Percentiles rank a stretch among this genome's conserved stretches.
These are phyloP conservation scores for Platalea minor DNA, from an alignment of 2,797 vertebrate species.

Conservation along the genomic window DNA sequence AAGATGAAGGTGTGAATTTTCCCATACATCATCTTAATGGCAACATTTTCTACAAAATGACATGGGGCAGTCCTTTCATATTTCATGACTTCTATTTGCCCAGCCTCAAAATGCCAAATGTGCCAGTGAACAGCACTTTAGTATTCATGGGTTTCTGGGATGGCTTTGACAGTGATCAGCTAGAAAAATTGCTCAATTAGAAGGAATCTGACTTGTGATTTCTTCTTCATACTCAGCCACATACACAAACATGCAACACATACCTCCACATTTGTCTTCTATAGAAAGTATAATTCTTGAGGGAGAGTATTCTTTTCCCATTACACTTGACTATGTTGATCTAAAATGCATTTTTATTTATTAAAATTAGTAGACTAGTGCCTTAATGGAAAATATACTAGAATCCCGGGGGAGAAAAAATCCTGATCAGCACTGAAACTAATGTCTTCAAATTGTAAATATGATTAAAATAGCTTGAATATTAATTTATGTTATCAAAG, in stretches of 20 bases:
- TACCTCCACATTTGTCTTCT: background rate
- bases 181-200: conserved; percentile 78
- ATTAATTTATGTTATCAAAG: background rate
- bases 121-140: conserved; percentile 73
- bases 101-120: conserved; percentile 77
- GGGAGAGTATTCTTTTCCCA: background rate
- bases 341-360: background rate
- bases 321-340: background rate
- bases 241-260: conserved; percentile 11
- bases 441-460: background rate
- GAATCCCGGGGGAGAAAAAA: background rate
- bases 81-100: conserved; percentile 82
- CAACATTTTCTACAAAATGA: conserved; percentile 71
- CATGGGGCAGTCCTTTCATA: conserved; percentile 74
- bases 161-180: conserved; percentile 77
- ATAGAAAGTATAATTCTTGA: background rate
- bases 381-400: background rate
- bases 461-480: background rate
- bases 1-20: conserved; percentile 74
- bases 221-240: conserved; percentile 37
- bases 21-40: conserved; percentile 76
- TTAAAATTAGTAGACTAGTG: background rate
- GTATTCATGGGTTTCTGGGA: conserved; percentile 78
- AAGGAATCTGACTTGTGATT: conserved; percentile 66
- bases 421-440: background rate